phyloP scores from a whole-genome alignment of 2,888 invertebrate species.

The Hirtodrosophila trivittata region DNA sequence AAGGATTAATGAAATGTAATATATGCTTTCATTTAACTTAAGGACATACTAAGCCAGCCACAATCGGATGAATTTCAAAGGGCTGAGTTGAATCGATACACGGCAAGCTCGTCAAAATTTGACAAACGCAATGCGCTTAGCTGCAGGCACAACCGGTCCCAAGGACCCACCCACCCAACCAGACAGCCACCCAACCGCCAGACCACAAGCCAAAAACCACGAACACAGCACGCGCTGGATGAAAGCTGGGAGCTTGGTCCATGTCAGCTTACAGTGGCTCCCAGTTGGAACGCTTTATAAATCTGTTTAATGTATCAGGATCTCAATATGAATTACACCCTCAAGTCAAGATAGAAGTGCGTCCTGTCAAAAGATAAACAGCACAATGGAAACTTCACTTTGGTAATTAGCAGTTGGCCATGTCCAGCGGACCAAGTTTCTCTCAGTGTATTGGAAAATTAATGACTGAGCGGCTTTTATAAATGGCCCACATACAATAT shows the following conservation, averaged over 20 bases:
- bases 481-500: conserved; percentile 6
- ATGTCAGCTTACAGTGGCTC: conserved; percentile 12
- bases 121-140: conserved; percentile 73
- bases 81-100: conserved; percentile 54
- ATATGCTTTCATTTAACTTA: conserved; percentile 64
- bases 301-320: conserved; percentile 75
- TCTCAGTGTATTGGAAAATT: conserved; percentile 20
- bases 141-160: conserved; percentile 59
- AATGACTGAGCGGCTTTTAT: conserved; percentile 20
- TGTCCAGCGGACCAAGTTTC: neutral
- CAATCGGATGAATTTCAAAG: conserved; percentile 58
- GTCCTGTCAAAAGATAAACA: conserved; percentile 47
- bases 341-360: conserved; percentile 2
- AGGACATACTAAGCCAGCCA: conserved; percentile 37
- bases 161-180: conserved; percentile 5
- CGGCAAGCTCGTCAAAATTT: conserved; percentile 53
- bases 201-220: conserved; percentile 58
- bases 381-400: conserved; percentile 32
- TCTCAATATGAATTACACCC: conserved; percentile 59
- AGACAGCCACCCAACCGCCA: conserved; percentile 9
- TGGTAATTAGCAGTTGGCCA: conserved; percentile 56
- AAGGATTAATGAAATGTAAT: conserved; percentile 73
- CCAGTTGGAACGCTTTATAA: conserved; percentile 58
- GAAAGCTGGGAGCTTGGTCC: conserved; percentile 23
- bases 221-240: conserved; percentile 55